Percentiles rank a stretch among this genome's conserved stretches.
These are phyloP conservation scores for Cheilosia pagana DNA, from an alignment of 2,888 invertebrate species.

Conservation along the genomic window DNA sequence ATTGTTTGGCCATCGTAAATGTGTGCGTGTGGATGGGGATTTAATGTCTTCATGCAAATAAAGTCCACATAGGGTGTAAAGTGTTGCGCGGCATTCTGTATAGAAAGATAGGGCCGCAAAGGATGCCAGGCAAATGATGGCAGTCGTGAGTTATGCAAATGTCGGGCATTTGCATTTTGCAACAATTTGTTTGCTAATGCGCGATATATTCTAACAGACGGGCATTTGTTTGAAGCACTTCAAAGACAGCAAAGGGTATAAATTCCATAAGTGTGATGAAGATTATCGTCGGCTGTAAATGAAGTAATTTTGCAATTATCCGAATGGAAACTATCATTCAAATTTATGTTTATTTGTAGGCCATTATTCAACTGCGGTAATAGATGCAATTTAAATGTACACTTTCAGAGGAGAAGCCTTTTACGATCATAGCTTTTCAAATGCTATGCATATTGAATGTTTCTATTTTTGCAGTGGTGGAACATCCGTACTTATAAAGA, in stretches of 20 bases:
- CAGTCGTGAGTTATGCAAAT: conserved; percentile 37
- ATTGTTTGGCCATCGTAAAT: conserved; percentile 9
- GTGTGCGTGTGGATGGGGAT: conserved; percentile 13
- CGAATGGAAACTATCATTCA: conserved; percentile 7
- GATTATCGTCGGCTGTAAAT: conserved; percentile 9
- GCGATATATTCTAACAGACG: background rate
- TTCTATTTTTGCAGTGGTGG: too few species aligned
- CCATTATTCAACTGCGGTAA: background rate
- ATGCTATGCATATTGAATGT: too few species aligned
- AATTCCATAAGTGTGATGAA: background rate
- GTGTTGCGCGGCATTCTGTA: conserved; percentile 26
- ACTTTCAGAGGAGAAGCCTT: too few species aligned
- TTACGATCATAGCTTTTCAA: too few species aligned
- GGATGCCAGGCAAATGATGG: conserved; percentile 32
- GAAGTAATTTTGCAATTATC: conserved; percentile 31
- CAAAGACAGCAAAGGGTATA: background rate
- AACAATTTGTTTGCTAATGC: conserved; percentile 34
- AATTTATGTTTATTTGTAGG: conserved; percentile 21
- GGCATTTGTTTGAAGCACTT: background rate
- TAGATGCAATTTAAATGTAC: background rate
- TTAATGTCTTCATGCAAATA: conserved; percentile 48
- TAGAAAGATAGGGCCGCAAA: conserved; percentile 12
- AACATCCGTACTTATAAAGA: too few species aligned
- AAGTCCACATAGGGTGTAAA: background rate
- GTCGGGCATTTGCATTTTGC: conserved; percentile 39